Percentiles rank a stretch among this genome's conserved stretches.
Conservation (phyloP, 2,797 vertebrate species). For the Rhynchotus rufescens region DNA sequence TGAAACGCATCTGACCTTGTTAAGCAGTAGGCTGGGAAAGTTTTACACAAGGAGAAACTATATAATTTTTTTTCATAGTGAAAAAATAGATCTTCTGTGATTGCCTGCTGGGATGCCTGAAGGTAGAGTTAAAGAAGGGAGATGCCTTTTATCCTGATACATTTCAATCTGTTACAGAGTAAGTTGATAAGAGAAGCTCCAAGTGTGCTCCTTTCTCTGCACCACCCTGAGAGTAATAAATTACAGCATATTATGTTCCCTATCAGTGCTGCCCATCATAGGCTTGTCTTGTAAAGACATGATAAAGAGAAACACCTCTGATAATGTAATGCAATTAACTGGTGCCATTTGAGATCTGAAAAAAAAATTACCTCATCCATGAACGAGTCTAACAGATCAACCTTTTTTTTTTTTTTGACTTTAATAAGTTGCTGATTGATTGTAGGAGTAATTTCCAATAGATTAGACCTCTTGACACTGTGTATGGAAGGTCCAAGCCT, state of each 20-base stretch:
- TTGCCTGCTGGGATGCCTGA: conserved; percentile 6
- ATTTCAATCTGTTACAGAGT: conserved; percentile 29
- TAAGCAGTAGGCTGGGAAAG: neutral
- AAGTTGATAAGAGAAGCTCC: conserved; percentile 29
- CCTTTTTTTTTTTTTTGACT: neutral
- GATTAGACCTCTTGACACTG: neutral
- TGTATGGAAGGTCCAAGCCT: neutral
- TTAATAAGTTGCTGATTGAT: neutral
- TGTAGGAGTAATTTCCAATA: neutral
- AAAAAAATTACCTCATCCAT: neutral
- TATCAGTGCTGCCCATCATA: conserved; percentile 23
- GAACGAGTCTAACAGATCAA: neutral
- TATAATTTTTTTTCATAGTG: neutral
- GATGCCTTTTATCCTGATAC: conserved; percentile 42
- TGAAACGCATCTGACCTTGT: neutral
- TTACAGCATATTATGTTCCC: conserved; percentile 39
- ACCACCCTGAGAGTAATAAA: conserved; percentile 41
- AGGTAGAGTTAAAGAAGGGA: conserved; percentile 45
- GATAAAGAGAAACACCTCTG: neutral
- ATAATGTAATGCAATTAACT: conserved; percentile 34
- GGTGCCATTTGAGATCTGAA: conserved; percentile 31
- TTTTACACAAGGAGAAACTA: neutral
- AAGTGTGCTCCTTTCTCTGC: neutral
- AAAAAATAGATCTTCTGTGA: neutral
- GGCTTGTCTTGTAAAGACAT: neutral